phyloP scores from a whole-genome alignment of 1,140 invertebrate species.

The Atta cephalotes region DNA sequence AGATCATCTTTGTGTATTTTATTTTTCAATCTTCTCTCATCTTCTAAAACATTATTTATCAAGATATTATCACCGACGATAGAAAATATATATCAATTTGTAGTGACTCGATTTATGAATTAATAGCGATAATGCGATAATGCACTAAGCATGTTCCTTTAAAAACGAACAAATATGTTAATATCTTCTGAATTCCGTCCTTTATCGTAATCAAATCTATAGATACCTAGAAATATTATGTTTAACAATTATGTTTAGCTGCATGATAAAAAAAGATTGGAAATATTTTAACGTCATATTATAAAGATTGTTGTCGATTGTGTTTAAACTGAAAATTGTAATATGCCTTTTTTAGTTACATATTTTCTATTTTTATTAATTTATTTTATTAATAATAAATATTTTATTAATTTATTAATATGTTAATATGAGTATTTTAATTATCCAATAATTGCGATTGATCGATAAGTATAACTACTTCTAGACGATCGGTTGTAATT shows the following conservation, averaged over 20 bases:
- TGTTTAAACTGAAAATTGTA: background rate
- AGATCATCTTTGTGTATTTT: background rate
- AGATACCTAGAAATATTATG: background rate
- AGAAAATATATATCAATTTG: background rate
- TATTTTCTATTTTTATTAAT: conserved; percentile 21
- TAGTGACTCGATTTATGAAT: background rate
- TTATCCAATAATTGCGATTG: conserved; percentile 3
- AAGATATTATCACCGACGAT: background rate
- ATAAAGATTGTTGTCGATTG: background rate
- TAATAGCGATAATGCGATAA: conserved; percentile 5
- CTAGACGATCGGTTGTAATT: background rate
- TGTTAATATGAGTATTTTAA: background rate
- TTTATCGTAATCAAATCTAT: conserved; percentile 11
- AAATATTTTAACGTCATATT: background rate
- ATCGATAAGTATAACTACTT: conserved; percentile 1
- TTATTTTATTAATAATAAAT: no score
- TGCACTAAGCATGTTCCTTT: background rate
- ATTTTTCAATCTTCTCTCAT: background rate
- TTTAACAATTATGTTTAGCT: background rate
- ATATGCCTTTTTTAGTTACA: background rate
- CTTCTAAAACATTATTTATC: background rate
- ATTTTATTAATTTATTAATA: no score
- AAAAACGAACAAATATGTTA: background rate
- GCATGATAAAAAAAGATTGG: conserved; percentile 3
- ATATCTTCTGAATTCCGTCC: background rate